Conservation (phyloP, 2,113 vertebrate species). For the Pyrgilauda ruficollis region DNA sequence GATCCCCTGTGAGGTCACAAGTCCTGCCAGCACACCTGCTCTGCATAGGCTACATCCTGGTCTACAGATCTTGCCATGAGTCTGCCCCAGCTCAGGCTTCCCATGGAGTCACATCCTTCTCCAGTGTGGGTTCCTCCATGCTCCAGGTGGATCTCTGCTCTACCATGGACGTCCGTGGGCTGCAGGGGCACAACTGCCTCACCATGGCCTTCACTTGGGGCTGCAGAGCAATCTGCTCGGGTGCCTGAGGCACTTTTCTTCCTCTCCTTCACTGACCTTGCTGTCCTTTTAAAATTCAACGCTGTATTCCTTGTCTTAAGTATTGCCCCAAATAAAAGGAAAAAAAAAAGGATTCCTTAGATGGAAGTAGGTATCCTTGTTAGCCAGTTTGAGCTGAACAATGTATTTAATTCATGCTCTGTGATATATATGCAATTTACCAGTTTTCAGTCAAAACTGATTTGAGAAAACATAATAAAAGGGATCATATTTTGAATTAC, state of each 20-base stretch:
- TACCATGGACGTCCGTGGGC: background rate
- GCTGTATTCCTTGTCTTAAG: background rate
- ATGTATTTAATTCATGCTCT: background rate
- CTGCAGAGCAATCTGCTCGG: background rate
- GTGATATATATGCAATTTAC: background rate
- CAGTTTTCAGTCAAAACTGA: background rate
- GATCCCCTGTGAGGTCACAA: background rate
- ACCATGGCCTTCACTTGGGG: background rate
- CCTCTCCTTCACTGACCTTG: background rate
- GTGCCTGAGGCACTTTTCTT: background rate
- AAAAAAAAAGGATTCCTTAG: background rate
- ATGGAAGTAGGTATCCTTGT: background rate
- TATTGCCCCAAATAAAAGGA: background rate
- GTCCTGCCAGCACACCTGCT: background rate
- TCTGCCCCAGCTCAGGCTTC: background rate
- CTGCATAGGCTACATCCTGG: fast-evolving
- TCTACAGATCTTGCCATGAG: background rate
- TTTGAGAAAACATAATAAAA: background rate
- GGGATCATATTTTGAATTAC: background rate
- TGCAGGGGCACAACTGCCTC: background rate
- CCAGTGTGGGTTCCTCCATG: background rate
- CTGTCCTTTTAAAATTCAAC: background rate
- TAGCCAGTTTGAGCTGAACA: background rate
- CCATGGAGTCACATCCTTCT: background rate
- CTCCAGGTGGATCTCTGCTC: background rate